A percentile compares a stretch with the other conserved stretches of the same genome.
phyloP scores from a whole-genome alignment of 1,140 invertebrate species.

The Parapsyche elsis region DNA sequence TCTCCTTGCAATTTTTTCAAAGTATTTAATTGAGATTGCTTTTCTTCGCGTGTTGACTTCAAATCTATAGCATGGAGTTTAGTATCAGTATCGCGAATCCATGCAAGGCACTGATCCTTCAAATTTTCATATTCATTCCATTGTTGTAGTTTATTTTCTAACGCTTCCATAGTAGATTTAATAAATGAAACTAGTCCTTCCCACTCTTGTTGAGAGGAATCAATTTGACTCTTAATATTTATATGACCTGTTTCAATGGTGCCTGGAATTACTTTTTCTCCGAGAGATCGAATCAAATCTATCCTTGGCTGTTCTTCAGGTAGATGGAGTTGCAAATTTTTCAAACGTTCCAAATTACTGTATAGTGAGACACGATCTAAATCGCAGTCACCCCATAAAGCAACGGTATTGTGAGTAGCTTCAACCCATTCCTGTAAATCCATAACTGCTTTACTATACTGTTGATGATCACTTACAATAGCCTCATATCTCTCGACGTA shows the following conservation, averaged over 20 bases:
- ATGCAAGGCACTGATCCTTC: conserved; percentile 85
- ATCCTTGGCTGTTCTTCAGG: conserved; percentile 89
- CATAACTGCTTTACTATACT: conserved; percentile 89
- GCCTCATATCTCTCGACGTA: conserved; percentile 86
- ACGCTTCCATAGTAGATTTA: conserved; percentile 78
- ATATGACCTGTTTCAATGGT: conserved; percentile 87
- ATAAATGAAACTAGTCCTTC: conserved; percentile 82
- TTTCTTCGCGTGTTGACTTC: conserved; percentile 84
- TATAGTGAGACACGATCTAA: conserved; percentile 89
- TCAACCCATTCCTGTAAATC: conserved; percentile 93
- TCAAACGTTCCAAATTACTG: conserved; percentile 91
- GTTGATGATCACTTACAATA: conserved; percentile 92
- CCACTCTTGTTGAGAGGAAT: conserved; percentile 90
- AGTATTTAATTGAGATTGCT: conserved; percentile 84
- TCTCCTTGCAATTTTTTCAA: conserved; percentile 87
- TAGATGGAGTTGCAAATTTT: conserved; percentile 81
- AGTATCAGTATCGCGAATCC: conserved; percentile 90
- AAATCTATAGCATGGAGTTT: conserved; percentile 90
- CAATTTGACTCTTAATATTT: conserved; percentile 86
- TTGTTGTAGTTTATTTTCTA: conserved; percentile 86
- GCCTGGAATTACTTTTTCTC: conserved; percentile 90
- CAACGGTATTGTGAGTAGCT: conserved; percentile 85
- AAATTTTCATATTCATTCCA: conserved; percentile 93
- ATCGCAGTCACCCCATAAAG: conserved; percentile 87
- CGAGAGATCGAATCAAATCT: conserved; percentile 80